Evolutionary conservation across 2,113 vertebrate genomes (phyloP).

Genomic region (Penelope pileata): DNA sequence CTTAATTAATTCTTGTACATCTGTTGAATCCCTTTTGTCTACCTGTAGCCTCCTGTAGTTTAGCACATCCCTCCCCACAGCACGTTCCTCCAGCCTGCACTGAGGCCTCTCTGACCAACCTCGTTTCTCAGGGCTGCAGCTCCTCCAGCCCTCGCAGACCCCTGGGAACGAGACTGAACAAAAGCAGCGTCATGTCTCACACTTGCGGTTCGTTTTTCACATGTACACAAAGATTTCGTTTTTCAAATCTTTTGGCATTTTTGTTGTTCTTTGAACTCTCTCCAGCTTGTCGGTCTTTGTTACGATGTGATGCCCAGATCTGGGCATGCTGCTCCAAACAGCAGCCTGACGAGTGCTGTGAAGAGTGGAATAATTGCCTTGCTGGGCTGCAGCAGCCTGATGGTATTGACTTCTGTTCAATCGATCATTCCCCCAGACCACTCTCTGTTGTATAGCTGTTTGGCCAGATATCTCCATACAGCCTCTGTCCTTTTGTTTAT

Average conservation of each 20-base stretch:
- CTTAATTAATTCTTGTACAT: slow-evolving; percentile 4
- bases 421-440: slow-evolving; percentile 51
- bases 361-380: slow-evolving; percentile 65
- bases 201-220: background rate
- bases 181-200: background rate
- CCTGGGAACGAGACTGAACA: background rate
- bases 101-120: background rate
- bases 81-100: background rate
- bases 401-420: slow-evolving; percentile 66
- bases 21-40: background rate
- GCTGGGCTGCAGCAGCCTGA: slow-evolving; percentile 56
- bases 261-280: slow-evolving; percentile 25
- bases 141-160: background rate
- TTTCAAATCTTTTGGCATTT: background rate
- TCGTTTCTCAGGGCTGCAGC: background rate
- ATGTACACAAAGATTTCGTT: background rate
- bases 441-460: slow-evolving; percentile 38
- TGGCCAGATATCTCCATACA: slow-evolving; percentile 59
- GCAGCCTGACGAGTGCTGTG: background rate
- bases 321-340: slow-evolving; percentile 28
- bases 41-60: background rate
- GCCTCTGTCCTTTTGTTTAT: slow-evolving; percentile 69
- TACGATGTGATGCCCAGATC: slow-evolving; percentile 23
- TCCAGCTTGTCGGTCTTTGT: slow-evolving; percentile 46
- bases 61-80: rapidly evolving